phyloP scores from a whole-genome alignment of 2,888 invertebrate genomes.

The Xanthia icteritia region DNA sequence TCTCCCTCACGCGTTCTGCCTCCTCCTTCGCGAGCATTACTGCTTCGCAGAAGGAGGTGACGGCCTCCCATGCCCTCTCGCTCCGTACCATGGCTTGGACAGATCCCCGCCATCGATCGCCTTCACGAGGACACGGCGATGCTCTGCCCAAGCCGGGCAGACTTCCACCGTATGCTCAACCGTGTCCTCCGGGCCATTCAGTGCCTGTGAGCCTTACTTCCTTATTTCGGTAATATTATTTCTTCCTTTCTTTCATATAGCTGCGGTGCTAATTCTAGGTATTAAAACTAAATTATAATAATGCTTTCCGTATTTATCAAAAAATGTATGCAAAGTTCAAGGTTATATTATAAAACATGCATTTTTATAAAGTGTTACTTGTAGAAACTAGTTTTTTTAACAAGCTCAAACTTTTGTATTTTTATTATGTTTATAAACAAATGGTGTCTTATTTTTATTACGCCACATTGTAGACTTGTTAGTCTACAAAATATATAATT shows the following conservation, averaged over 20 bases:
- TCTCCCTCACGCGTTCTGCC: too few species aligned
- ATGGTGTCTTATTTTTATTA: not conserved
- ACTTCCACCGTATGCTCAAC: too few species aligned
- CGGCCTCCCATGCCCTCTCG: too few species aligned
- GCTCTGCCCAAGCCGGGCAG: too few species aligned
- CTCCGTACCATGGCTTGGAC: too few species aligned
- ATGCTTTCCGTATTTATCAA: not conserved
- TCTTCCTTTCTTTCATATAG: not conserved
- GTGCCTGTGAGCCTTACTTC: not conserved
- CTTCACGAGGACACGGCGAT: too few species aligned
- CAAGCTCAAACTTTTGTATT: not conserved
- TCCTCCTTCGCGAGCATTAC: too few species aligned
- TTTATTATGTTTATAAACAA: not conserved
- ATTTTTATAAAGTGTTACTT: constrained; percentile 8
- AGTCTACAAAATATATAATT: too few species aligned
- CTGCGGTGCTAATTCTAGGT: too few species aligned
- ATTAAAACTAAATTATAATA: not conserved
- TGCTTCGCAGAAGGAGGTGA: too few species aligned
- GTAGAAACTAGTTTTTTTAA: constrained; percentile 23
- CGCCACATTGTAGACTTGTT: not conserved
- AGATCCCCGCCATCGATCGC: too few species aligned
- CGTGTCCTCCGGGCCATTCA: too few species aligned
- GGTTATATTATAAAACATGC: constrained; percentile 5
- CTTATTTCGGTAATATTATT: not conserved
- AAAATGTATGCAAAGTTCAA: constrained; percentile 30